A percentile compares a stretch with the other conserved stretches of the same genome.
phyloP scores from a whole-genome alignment of 2,113 vertebrate species.

The Trogon surrucura region DNA sequence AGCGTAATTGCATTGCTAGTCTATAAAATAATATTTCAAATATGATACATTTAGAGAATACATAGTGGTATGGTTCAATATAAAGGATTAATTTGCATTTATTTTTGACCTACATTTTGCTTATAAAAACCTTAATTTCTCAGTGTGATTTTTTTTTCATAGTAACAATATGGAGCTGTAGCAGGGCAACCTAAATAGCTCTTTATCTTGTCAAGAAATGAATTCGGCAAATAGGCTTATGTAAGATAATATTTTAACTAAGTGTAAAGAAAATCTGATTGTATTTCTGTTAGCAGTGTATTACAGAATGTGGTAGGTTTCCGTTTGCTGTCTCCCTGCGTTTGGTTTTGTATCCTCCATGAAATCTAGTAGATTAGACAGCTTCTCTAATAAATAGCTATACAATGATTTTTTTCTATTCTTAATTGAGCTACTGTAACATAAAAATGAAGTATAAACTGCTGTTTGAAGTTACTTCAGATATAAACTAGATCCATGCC shows the following conservation, averaged over 20 bases:
- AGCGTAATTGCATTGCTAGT: background rate
- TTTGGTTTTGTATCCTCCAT: background rate
- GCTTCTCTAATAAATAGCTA: background rate
- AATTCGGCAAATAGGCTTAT: background rate
- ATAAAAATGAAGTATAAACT: background rate
- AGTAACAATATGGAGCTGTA: background rate
- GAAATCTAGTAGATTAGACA: background rate
- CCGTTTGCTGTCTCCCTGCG: background rate
- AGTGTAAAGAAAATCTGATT: background rate
- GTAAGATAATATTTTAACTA: background rate
- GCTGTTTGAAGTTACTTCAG: background rate
- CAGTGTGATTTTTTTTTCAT: background rate
- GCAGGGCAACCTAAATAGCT: background rate
- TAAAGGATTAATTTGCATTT: background rate
- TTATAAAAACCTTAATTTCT: background rate
- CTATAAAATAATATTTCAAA: background rate
- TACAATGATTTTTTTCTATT: background rate
- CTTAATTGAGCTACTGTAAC: background rate
- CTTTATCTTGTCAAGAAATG: background rate
- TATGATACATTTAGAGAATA: background rate
- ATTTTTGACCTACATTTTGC: background rate
- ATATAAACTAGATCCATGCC: background rate
- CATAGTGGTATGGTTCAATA: background rate
- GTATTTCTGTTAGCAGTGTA: background rate
- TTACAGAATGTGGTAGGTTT: background rate